Evolutionary conservation across 1,140 invertebrate species (phyloP).

Genomic region (Drosophila bifasciata): DNA sequence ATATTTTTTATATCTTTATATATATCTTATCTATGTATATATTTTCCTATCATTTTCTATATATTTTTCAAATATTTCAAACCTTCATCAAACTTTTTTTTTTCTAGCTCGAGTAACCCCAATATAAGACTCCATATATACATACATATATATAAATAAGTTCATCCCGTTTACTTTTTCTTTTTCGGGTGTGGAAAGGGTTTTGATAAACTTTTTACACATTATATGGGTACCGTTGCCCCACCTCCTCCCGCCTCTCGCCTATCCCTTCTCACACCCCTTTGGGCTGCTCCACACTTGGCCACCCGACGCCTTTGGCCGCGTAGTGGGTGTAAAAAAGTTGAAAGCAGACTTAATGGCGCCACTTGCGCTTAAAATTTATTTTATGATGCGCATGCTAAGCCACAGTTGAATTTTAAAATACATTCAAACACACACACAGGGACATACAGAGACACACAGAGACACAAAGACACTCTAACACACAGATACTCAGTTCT

Average conservation of each 20-base stretch:
- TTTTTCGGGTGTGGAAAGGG: slow-evolving; percentile 71
- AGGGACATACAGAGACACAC: slow-evolving; percentile 26
- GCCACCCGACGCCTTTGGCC: slow-evolving; percentile 53
- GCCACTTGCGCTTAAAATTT: slow-evolving; percentile 81
- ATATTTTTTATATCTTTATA: no score
- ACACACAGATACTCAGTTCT: no score
- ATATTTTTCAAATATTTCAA: no score
- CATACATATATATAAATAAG: slow-evolving; percentile 62
- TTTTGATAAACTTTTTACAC: slow-evolving; percentile 81
- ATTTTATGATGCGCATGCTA: slow-evolving; percentile 83
- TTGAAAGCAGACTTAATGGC: slow-evolving; percentile 81
- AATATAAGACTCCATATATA: slow-evolving; percentile 39
- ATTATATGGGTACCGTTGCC: slow-evolving; percentile 69
- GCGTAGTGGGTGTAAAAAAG: slow-evolving; percentile 80
- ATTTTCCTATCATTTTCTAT: no score
- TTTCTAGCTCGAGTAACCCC: slow-evolving; percentile 39
- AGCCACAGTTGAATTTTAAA: slow-evolving; percentile 83
- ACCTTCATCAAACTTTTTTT: no score
- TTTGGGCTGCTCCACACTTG: slow-evolving; percentile 2
- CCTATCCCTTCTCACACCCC: not conserved
- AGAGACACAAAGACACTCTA: slow-evolving; percentile 1
- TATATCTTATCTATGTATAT: no score
- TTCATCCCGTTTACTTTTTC: slow-evolving; percentile 53
- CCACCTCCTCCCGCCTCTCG: not conserved
- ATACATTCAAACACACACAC: slow-evolving; percentile 49